Base-by-base conservation (phyloP, 1,140 invertebrate species). In the Araneus ventricosus region DNA sequence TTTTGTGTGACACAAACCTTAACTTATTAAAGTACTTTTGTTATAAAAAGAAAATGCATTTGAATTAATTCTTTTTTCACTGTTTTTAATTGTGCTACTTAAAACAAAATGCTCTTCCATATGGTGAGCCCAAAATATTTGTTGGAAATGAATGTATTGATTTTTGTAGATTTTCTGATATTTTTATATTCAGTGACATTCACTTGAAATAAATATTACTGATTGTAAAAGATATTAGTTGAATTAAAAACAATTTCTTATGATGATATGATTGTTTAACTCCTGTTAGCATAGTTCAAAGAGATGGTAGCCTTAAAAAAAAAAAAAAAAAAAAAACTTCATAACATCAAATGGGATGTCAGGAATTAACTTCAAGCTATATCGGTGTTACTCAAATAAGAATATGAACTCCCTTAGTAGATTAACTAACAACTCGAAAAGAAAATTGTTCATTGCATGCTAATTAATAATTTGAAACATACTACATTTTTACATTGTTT, bases 101-200 rank as follows among this genome's bases (percentile, higher is more conserved):
- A 27, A 34, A 59, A 52, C 45, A 59, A 63, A 52, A 20, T 37
- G 7, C 30, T 79, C 88, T 89, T 89, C 88, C 88, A 89, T 52
- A 39, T 34, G 7, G 80, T 59, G 70, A 90, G 88, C 88, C 88
- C 70, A 80, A 80, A 75, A 80, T 87, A 52, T 88, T 22, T 52
- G 45, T 52, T 70, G 67, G 22, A 45, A 41, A 37, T 57, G 14
- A 80, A 57, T 90, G 88, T 59, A 67, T 45, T 45, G 59, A 63
- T 70, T 88, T 88, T 80, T 90, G 88, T 90, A 90, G 88, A 90
- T 80, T 80, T 80, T 90, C 67, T 80, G 70, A 80, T 90, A 80
- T 90, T 90, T 90, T 90, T 90, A 90, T 90, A 90, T 90, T 90
- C 88, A 57, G 41, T 90, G 75, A 80, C 45, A 80, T 52, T 90